Conservation (phyloP, 2,797 vertebrate species). For the Acanthornis magna region DNA sequence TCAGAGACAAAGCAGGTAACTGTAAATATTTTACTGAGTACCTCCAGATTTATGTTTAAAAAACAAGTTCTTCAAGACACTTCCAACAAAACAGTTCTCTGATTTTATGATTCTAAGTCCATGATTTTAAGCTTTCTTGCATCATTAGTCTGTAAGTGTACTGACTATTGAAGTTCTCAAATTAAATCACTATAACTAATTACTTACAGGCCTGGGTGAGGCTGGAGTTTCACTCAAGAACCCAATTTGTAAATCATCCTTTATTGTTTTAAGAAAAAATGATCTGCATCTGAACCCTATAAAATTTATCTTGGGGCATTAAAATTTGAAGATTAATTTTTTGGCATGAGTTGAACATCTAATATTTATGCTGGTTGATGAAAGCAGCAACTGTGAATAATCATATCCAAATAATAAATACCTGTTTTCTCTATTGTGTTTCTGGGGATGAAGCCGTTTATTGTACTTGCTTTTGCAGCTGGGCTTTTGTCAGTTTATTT, state of each 20-base stretch:
- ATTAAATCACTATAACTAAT: neutral
- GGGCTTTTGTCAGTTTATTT: conserved; percentile 16
- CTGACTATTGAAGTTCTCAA: neutral
- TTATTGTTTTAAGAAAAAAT: neutral
- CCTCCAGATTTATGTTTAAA: neutral
- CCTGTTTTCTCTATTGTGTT: neutral
- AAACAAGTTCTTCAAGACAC: neutral
- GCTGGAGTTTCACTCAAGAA: neutral
- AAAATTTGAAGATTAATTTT: neutral
- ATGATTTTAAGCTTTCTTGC: neutral
- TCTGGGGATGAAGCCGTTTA: neutral
- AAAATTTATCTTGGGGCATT: neutral
- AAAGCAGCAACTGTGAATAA: conserved; percentile 10
- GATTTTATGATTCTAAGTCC: neutral
- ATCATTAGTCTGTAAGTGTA: neutral
- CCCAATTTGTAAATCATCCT: neutral
- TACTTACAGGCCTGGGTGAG: neutral
- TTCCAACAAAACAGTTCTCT: neutral
- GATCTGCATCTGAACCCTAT: neutral
- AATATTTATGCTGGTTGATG: conserved; percentile 14
- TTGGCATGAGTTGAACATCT: neutral
- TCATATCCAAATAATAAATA: neutral
- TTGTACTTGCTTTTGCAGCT: neutral
- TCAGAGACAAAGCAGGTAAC: neutral
- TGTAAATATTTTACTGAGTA: neutral